Percentiles rank a stretch among this genome's conserved stretches.
Conservation (phyloP, 2,797 vertebrate genomes). For the Neosilurus mollespiculum region DNA sequence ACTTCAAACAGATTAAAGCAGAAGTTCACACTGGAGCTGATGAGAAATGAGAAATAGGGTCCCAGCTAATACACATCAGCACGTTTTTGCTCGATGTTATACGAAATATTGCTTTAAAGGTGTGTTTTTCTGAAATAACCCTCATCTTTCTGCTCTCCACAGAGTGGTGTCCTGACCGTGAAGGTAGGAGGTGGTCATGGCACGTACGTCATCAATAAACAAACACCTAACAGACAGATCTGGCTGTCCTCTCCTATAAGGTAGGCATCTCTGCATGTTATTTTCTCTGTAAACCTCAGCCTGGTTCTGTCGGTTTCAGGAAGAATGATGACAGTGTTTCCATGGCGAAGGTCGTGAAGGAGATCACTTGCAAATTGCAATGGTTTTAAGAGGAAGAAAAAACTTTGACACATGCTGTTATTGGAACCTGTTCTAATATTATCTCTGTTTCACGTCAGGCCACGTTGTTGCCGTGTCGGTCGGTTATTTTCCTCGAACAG, state of each 20-base stretch:
- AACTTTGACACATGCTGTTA: not conserved
- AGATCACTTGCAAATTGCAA: not conserved
- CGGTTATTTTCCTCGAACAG: not conserved
- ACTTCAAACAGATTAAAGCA: not conserved
- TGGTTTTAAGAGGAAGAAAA: not conserved
- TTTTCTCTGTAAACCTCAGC: not conserved
- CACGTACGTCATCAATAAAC: slow-evolving; percentile 96
- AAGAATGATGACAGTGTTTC: too few species aligned
- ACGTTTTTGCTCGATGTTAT: not conserved
- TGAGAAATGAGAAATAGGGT: not conserved
- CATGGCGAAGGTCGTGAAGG: not conserved
- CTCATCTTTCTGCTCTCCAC: slow-evolving; percentile 29
- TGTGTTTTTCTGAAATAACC: not conserved
- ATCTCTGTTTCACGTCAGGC: not conserved
- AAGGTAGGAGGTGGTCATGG: slow-evolving; percentile 84
- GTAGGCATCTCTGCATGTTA: slow-evolving; percentile 60
- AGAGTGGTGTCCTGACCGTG: slow-evolving; percentile 90
- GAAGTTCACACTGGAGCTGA: not conserved
- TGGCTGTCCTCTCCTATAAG: slow-evolving; percentile 95
- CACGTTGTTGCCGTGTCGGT: too few species aligned
- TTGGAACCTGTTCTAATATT: not conserved
- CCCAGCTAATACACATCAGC: not conserved
- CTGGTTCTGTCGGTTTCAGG: not conserved
- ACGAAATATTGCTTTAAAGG: not conserved
- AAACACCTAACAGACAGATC: slow-evolving; percentile 93